Evolutionary conservation across 1,140 invertebrate species (phyloP), one percentile per base, ranked within the genome.

Genomic region (Samia ricini): DNA sequence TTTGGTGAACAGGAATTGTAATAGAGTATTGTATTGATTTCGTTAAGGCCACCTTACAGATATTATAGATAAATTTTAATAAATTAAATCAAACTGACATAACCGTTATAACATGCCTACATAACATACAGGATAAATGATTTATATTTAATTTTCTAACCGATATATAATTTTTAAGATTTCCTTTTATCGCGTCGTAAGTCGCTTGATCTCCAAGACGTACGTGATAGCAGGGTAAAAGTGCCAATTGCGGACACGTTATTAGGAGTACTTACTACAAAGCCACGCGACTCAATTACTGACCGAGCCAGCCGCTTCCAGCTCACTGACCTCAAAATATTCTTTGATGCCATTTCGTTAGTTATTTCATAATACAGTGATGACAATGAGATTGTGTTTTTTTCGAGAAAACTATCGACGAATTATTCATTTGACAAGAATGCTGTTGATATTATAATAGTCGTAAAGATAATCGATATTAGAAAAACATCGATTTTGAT

Each of bases 201-300:
- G 7, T 24, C 49, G 36, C 63, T 77, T 75, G 72, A 72, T 75
- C 66, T 73, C 33, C 54, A 50, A 20, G 51, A 33, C 51, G 77
- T 72, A 85, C 86, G 86, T 89, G 86, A 77, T 68, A 65, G 64
- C 57, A 61, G 63, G 22, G 74, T 86, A 86, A 89, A 76, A 69
- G 71, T 68, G 84, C 78, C 84, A 87, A 89, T 89, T 71, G 68
- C 49, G 74, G 66, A 56, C 60, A 69, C 79, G 56, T 81, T 79
- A 82, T 83, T 84, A 82, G 36, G 64, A 63, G 52, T 50, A 54
- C 59, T 51, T 24, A 61, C 48, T 23, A 60, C 29, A 42, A 15
- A 12, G 33, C 15, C 10, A 3, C 15, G 1, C 33, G 52, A 62
- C 7, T 21, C 59, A 60, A 76, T 66, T 63, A 79, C 83, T 89